A percentile compares a stretch with the other conserved stretches of the same genome.
These are phyloP conservation scores for Dasyurus viverrinus DNA, from an alignment of 2,113 vertebrate genomes.

Conservation along the genomic window DNA sequence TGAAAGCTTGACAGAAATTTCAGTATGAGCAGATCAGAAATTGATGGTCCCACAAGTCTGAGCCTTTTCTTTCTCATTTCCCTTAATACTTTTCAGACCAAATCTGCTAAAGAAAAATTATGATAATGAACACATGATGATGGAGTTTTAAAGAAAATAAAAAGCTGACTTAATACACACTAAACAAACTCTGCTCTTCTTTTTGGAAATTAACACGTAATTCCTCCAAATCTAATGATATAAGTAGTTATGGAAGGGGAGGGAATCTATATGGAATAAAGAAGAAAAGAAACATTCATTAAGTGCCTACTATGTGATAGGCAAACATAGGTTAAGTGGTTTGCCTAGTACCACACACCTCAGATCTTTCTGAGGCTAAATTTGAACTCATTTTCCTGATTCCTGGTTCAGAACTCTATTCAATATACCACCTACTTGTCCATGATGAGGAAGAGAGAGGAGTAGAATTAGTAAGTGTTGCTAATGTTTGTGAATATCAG, in stretches of 20 bases:
- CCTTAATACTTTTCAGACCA: neutral
- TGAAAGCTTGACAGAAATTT: neutral
- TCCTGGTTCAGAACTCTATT: neutral
- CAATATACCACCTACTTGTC: neutral
- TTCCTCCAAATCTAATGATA: neutral
- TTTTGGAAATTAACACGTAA: neutral
- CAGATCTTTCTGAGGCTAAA: neutral
- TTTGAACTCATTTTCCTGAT: neutral
- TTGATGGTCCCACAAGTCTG: neutral
- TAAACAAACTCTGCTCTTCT: neutral
- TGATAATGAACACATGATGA: neutral
- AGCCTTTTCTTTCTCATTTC: neutral
- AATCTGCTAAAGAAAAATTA: neutral
- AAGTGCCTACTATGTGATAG: neutral
- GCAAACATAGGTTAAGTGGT: neutral
- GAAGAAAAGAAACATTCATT: neutral
- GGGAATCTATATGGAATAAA: neutral
- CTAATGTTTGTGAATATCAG: neutral
- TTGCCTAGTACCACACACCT: neutral
- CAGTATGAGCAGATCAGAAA: neutral
- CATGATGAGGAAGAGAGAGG: neutral
- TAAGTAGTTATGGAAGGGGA: neutral
- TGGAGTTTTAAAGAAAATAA: slow-evolving; percentile 45
- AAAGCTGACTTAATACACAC: slow-evolving; percentile 9
- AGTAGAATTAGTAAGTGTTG: neutral